phyloP scores from a whole-genome alignment of 1,140 invertebrate genomes.

The Archivesica marissinica region DNA sequence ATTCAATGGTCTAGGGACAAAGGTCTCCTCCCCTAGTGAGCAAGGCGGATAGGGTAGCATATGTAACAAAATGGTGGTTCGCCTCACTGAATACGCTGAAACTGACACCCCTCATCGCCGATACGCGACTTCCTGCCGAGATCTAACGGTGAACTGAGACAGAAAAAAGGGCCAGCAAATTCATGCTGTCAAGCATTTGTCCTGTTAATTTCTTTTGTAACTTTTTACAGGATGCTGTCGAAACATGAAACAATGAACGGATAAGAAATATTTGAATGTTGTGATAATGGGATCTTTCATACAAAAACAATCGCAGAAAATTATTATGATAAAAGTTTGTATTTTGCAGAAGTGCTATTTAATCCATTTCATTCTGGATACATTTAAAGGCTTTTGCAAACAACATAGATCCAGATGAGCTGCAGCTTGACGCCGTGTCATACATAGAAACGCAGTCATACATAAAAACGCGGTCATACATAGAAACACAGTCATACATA shows the following conservation, averaged over 20 bases:
- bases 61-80: conserved; percentile 47
- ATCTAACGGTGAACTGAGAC: conserved; percentile 19
- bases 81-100: conserved; percentile 10
- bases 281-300: no score
- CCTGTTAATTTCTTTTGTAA: neutral
- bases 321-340: no score
- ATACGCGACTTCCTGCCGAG: conserved; percentile 46
- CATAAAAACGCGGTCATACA: no score
- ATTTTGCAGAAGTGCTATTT: no score
- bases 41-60: conserved; percentile 1
- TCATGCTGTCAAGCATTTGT: conserved; percentile 22
- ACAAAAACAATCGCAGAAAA: no score
- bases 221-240: neutral
- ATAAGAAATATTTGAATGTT: neutral
- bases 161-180: conserved; percentile 31
- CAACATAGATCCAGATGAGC: no score
- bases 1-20: conserved; percentile 20
- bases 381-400: no score
- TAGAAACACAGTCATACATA: no score
- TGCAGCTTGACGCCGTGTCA: no score
- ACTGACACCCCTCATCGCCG: conserved; percentile 29
- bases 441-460: no score
- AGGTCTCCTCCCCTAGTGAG: conserved; percentile 36
- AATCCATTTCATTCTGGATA: no score
- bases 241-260: neutral